A percentile compares a stretch with the other conserved stretches of the same genome.
These are phyloP conservation scores for Etheostoma cragini DNA, from an alignment of 2,113 vertebrate species.

Conservation along the genomic window DNA sequence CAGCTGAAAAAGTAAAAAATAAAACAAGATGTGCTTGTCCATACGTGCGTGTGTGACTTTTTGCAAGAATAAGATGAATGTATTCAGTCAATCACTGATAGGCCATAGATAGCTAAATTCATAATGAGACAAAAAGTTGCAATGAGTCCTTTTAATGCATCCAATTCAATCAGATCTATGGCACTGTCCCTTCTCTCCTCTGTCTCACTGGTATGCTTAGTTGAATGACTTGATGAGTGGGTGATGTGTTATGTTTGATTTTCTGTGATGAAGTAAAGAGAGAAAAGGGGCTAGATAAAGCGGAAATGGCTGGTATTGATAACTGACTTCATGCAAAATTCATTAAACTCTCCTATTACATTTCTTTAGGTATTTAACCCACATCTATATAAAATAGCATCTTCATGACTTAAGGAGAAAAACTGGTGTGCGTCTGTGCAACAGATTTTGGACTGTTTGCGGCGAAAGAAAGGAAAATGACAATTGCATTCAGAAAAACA, in stretches of 20 bases:
- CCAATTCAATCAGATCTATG: conserved; percentile 46
- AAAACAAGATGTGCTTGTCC: not conserved
- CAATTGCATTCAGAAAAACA: not conserved
- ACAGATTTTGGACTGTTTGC: conserved; percentile 3
- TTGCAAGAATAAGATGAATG: conserved; percentile 20
- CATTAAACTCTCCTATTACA: conserved; percentile 25
- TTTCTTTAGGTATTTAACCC: conserved; percentile 8
- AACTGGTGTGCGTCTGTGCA: not conserved
- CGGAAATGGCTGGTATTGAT: conserved; percentile 52
- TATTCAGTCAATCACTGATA: conserved; percentile 23
- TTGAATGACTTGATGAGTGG: conserved; percentile 76
- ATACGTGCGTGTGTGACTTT: conserved; percentile 7
- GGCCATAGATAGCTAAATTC: not conserved
- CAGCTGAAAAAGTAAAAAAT: conserved; percentile 1
- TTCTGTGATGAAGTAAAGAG: conserved; percentile 64
- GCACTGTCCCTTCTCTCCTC: conserved; percentile 46
- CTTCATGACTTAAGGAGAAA: not conserved
- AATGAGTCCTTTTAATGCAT: conserved; percentile 35
- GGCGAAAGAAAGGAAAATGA: conserved; percentile 1
- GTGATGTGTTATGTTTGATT: conserved; percentile 76
- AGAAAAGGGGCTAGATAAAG: conserved; percentile 38
- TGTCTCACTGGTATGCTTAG: conserved; percentile 56
- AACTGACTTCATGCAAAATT: conserved; percentile 25
- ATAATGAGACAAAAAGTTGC: conserved; percentile 49
- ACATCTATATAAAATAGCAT: not conserved